Evolutionary conservation across 2,113 vertebrate species (phyloP), one percentile per base, ranked within the genome.

Genomic region (Tyto alba): DNA sequence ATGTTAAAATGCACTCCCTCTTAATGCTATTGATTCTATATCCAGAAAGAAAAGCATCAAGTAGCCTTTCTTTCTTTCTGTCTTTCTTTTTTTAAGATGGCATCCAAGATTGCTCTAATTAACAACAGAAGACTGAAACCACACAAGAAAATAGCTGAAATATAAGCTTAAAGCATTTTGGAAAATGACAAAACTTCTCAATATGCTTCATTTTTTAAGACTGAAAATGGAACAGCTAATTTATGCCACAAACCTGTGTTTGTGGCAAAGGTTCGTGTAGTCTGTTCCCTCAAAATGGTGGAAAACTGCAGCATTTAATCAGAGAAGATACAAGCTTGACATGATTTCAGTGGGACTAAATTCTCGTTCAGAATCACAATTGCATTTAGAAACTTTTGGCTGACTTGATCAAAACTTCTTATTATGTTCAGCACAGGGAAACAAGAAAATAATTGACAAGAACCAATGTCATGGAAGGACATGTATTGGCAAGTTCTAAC

Each of bases 121-220:
- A 94, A 55, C 67, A 86, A 74, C 45, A 77, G 75, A 76, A 96
- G 43, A 81, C 56, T 60, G 89, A 93, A 94, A 94, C 68, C 72
- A 84, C 83, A 81, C 13, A 45, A 80, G 50, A 88, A 94, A 83
- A 67, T 8, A 62, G 32, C 34, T 88, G 93, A 96, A 92, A 90
- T 43, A 84, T 34, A 94, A 83, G 23, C 80, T 86, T 86, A 69
- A 94, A 87, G 19, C 12, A 67, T 84, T 85, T 83, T 93, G 82
- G 82, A 64, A 93, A 95, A 94, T 62, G 43, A 81, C 34, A 63
- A 90, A 74, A 90, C 85, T 89, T 50, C 50, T 83, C 50, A 87
- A 3, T 48, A 23, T 57, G 41, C 27, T 64, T 93, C 48, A 67
- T 29, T 84, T 68, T 75, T 92, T 59, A 80, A 91, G 67, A 76